phyloP scores from a whole-genome alignment of 2,797 vertebrate species.

The Myotis vivesi region DNA sequence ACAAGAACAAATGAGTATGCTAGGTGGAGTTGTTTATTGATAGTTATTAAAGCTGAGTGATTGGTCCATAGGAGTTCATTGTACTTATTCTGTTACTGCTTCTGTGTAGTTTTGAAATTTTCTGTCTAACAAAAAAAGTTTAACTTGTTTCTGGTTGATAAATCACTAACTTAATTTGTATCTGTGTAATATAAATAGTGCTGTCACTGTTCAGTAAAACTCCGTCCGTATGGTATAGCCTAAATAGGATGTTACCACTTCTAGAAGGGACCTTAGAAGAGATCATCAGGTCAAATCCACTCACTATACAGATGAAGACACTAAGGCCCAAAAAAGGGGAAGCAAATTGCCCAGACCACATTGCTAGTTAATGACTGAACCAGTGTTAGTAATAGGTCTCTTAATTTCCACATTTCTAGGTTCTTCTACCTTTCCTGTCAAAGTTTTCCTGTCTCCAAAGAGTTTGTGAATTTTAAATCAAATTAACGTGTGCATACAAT shows the following conservation, averaged over 20 bases:
- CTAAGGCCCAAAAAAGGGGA: background rate
- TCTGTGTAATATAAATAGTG: background rate
- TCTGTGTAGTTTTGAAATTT: slow-evolving; percentile 15
- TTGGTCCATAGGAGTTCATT: background rate
- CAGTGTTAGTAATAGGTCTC: background rate
- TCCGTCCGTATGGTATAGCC: background rate
- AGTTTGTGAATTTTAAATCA: slow-evolving; percentile 41
- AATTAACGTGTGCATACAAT: background rate
- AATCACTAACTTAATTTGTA: background rate
- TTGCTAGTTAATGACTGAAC: background rate
- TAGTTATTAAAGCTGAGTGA: slow-evolving; percentile 16
- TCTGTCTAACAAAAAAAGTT: background rate
- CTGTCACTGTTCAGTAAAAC: background rate
- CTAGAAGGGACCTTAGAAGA: background rate
- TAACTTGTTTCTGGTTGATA: background rate
- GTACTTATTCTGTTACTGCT: background rate
- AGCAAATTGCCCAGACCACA: background rate
- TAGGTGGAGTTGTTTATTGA: background rate
- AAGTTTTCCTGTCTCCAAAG: background rate
- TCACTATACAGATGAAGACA: background rate
- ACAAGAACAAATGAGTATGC: background rate
- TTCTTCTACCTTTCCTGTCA: background rate
- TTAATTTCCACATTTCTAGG: background rate
- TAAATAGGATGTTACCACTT: background rate
- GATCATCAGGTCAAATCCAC: background rate